Base-by-base conservation (phyloP, 2,888 invertebrate species). In the Drosophila nr. perissopoda region DNA sequence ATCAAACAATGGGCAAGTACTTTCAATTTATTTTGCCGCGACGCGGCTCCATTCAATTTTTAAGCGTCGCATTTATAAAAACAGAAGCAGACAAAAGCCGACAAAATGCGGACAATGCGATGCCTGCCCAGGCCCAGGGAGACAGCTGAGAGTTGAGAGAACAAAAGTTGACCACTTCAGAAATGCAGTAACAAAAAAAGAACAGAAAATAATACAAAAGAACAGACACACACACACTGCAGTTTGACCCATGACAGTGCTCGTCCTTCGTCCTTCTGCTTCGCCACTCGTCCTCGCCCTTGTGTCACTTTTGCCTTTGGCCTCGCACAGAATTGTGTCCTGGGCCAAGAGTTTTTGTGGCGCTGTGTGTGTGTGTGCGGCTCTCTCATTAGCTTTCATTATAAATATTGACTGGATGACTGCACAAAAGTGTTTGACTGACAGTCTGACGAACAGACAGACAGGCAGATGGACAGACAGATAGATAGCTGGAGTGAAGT, bases 1-100 rank as follows among this genome's bases (percentile, higher is more conserved):
- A 89, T 86, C 85, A 86, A 86, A 88, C 88, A 86, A 86, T 82
- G 85, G 88, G 77, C 82, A 82, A 85, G 85, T 89, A 82, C 90
- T 86, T 89, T 89, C 85, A 89, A 86, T 86, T 89, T 88, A 89
- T 89, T 76, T 86, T 67, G 73, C 88, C 56, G 71, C 82, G 76
- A 76, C 74, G 75, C 80, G 67, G 42, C 67, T 64, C 64, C 82
- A 74, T 79, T 76, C 77, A 81, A 69, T 73, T 73, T 77, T 81
- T 67, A 81, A 74, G 80, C 71, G 78, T 53, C 64, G 65, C 82
- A 69, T 80, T 81, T 74, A 77, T 71, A 81, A 70, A 72, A 61
- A 31, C 49, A 65, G 67, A 58, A 59, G 68, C 83, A 79, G 83
- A 88, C 74, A 88, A 67, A 68, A 67, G 68, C 83, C 73, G 80